Percentiles rank a stretch among this genome's conserved stretches.
phyloP scores from a whole-genome alignment of 2,113 vertebrate genomes.

The Galemys pyrenaicus region DNA sequence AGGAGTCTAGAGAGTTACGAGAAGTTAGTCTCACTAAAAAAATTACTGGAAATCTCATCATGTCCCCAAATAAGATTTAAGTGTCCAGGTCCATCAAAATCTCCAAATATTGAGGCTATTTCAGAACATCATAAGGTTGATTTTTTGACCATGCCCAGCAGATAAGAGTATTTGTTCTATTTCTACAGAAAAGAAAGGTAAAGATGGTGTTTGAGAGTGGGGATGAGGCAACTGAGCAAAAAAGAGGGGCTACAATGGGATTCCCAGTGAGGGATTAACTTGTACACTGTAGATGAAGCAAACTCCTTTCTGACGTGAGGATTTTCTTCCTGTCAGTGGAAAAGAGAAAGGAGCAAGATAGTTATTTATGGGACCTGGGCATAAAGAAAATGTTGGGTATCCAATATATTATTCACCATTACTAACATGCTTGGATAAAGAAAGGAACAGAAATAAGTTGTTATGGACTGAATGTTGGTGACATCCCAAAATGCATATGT shows the following conservation, averaged over 20 bases:
- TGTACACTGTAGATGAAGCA: neutral
- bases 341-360: neutral
- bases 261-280: neutral
- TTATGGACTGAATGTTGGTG: neutral
- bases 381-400: neutral
- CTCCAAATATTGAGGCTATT: neutral
- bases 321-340: neutral
- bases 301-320: fast-evolving
- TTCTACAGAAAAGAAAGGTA: neutral
- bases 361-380: neutral
- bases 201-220: fast-evolving
- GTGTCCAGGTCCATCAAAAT: neutral
- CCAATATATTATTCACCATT: too few species aligned
- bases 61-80: neutral
- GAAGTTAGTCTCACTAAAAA: neutral
- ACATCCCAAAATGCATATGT: neutral
- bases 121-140: neutral
- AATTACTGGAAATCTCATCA: neutral
- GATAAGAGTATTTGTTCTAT: neutral
- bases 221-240: fast-evolving
- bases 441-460: neutral
- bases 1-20: neutral
- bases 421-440: neutral
- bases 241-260: fast-evolving
- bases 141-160: fast-evolving